phyloP scores from a whole-genome alignment of 2,797 vertebrate species.

The Anguilla anguilla region DNA sequence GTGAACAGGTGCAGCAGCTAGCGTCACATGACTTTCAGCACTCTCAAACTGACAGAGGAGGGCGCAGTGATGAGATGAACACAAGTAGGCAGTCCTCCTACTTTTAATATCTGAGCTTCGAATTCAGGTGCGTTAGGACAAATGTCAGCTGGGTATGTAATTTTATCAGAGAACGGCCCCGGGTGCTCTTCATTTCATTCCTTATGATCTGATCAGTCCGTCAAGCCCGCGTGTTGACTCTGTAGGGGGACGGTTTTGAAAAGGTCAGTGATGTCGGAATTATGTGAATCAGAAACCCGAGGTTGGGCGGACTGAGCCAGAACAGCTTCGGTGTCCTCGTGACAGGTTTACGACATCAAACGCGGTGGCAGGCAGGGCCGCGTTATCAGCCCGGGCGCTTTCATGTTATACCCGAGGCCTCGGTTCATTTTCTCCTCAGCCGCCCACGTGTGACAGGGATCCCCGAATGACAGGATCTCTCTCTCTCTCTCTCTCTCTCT shows the following conservation, averaged over 20 bases:
- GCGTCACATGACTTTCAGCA: background rate
- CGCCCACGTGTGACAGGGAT: background rate
- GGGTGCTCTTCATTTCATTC: background rate
- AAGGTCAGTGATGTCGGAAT: background rate
- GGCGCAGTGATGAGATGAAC: background rate
- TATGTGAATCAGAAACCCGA: background rate
- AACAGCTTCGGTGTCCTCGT: constrained; percentile 57
- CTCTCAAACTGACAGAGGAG: background rate
- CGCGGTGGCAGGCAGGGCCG: constrained; percentile 59
- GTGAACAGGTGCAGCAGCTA: background rate
- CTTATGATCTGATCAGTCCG: background rate
- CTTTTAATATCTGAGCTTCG: background rate
- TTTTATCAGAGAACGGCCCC: background rate
- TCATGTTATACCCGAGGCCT: constrained; percentile 59
- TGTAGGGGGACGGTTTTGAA: background rate
- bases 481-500: constrained; percentile 33
- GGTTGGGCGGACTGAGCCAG: background rate
- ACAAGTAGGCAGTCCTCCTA: background rate
- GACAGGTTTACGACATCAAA: constrained; percentile 70
- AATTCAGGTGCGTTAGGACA: background rate
- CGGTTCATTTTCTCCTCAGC: constrained; percentile 45
- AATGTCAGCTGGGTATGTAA: background rate
- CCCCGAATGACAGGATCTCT: background rate
- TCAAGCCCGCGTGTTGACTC: background rate
- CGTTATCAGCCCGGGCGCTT: constrained; percentile 58